Evolutionary conservation across 2,113 vertebrate genomes (phyloP).

Genomic region (Rostratula benghalensis): DNA sequence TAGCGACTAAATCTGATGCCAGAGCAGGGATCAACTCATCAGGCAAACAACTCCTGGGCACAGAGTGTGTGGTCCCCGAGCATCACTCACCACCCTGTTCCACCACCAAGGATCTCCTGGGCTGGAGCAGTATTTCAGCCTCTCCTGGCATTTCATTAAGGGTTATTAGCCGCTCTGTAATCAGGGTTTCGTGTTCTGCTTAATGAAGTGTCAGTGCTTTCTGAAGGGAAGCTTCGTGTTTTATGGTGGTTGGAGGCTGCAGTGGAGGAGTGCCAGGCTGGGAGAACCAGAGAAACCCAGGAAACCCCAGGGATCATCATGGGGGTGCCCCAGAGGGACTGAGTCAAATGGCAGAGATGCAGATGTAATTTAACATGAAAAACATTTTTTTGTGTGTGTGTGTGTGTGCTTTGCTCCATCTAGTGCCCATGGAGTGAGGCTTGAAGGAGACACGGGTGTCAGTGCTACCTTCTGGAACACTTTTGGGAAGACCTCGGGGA

Average conservation of each 20-base stretch:
- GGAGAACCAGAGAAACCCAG: rapidly evolving
- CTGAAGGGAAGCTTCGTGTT: background rate
- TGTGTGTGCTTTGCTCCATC: background rate
- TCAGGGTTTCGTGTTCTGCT: background rate
- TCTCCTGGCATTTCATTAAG: background rate
- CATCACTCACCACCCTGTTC: background rate
- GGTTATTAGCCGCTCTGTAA: background rate
- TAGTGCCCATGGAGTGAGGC: background rate
- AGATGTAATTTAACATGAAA: background rate
- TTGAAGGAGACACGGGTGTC: rapidly evolving
- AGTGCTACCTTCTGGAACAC: background rate
- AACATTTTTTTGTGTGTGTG: no score
- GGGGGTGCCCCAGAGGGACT: rapidly evolving
- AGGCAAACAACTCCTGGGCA: background rate
- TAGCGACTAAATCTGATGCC: background rate
- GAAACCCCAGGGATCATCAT: rapidly evolving
- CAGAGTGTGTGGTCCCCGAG: rapidly evolving
- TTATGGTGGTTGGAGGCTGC: background rate
- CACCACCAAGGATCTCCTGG: background rate
- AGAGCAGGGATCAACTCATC: background rate
- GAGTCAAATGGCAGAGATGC: background rate
- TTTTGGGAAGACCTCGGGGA: background rate
- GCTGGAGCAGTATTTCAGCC: background rate
- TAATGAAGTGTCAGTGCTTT: background rate
- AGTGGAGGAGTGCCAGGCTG: rapidly evolving